phyloP scores from a whole-genome alignment of 1,140 invertebrate species.

The Bombus waltoni region DNA sequence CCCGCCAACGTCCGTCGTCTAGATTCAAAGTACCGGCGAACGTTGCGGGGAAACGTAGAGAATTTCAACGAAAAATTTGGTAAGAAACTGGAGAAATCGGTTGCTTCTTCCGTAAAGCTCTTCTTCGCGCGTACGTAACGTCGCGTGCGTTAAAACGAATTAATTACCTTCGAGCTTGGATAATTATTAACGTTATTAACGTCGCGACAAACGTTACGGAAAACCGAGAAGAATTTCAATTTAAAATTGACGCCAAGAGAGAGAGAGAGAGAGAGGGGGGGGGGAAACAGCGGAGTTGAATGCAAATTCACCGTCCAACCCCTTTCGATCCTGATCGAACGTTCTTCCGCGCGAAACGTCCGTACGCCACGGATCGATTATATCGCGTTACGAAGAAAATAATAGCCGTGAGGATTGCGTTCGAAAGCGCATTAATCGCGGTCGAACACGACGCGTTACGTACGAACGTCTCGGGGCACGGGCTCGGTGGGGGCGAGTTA shows the following conservation, averaged over 20 bases:
- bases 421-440: conserved; percentile 56
- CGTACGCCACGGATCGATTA: conserved; percentile 17
- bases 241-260: neutral
- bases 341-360: conserved; percentile 4
- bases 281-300: neutral
- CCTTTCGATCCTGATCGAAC: neutral
- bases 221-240: neutral
- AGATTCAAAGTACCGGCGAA: neutral
- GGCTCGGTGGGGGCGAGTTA: conserved; percentile 47
- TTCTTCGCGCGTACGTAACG: neutral
- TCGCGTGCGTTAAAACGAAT: neutral
- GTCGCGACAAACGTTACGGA: neutral
- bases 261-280: neutral
- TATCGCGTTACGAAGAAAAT: conserved; percentile 42
- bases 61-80: neutral
- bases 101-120: neutral
- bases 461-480: conserved; percentile 32
- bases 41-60: neutral
- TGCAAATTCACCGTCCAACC: neutral
- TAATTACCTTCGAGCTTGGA: neutral
- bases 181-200: neutral
- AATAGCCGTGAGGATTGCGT: conserved; percentile 46
- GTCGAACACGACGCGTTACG: conserved; percentile 27
- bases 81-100: too few relatives aligned
- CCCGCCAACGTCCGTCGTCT: too few relatives aligned